Evolutionary conservation across 2,888 invertebrate genomes (phyloP).

Genomic region (Himalopsyche tibetana): DNA sequence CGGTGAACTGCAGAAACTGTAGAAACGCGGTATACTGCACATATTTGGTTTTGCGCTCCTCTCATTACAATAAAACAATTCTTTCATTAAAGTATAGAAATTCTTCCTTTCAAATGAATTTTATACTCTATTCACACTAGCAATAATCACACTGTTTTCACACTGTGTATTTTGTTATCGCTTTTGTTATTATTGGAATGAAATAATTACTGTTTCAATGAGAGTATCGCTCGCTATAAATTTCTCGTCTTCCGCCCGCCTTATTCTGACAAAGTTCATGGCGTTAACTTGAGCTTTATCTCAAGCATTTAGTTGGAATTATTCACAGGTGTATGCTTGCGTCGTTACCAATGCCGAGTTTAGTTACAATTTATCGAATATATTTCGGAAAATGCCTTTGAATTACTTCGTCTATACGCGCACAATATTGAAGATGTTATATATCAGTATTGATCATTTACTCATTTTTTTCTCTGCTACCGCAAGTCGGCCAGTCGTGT

Average conservation of each 20-base stretch:
- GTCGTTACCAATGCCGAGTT: no score
- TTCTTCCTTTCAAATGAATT: not conserved
- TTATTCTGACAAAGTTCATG: not conserved
- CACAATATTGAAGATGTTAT: no score
- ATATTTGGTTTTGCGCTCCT: no score
- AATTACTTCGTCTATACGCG: no score
- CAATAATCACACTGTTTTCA: not conserved
- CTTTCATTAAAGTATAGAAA: not conserved
- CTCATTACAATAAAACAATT: not conserved
- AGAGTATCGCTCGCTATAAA: not conserved
- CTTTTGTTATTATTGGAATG: slow-evolving; percentile 11
- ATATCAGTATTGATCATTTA: no score
- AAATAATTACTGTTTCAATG: slow-evolving; percentile 1
- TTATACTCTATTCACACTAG: not conserved
- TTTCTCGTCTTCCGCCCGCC: not conserved
- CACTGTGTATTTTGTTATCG: not conserved
- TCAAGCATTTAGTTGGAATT: not conserved
- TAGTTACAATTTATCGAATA: no score
- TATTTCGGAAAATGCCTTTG: no score
- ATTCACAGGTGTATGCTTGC: not conserved
- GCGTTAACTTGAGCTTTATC: not conserved
- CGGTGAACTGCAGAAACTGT: no score
- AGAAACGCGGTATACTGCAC: no score
- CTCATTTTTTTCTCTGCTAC: no score
- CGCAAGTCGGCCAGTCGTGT: no score